Base-by-base conservation (phyloP, 1,140 invertebrate species). In the Leptinotarsa undecemlineata region DNA sequence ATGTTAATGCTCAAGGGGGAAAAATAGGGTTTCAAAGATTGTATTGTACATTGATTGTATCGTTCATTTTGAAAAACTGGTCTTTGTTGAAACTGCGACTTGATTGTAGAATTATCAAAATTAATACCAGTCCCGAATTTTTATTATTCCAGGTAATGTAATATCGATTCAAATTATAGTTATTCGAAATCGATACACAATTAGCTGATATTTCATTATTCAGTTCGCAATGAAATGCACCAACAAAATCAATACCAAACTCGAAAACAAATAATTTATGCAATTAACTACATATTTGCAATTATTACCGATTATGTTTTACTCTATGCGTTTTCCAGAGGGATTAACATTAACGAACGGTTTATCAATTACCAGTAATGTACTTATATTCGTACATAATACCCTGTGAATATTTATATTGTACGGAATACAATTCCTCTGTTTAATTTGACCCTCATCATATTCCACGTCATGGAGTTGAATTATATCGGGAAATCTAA, bases 271-370 rank as follows among this genome's bases (percentile, higher is more conserved):
- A 66, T 23, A 14, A 33, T 21, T 21, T 66, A 66, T 33, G 19
- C 63, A 66, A 23, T 23, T 21, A 14, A 33, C 63, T 20, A 33
- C 63, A 66, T 66, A 66, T 66, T 66, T 66, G 63, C 63, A 66
- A 66, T 66, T 66, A 66, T 66, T 66, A 66, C 63, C 63, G 63
- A 66, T 66, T 66, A 66, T 33, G 63, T 66, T 66, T 66, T 15
- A 33, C n/a, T 66, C 63, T 66, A 15, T 19, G n/a, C 26, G 26
- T 19, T 66, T 66, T 66, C 63, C 63, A 33, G 26, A 23, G 63
- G 63, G 21, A 21, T 66, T 21, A 66, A 66, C 63, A 33, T 33
- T 66, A 66, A 66, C 26, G 63, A 66, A 66, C 20, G n/a, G 20
- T 33, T 33, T 66, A 66, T 66, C 26, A 66, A 66, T 66, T 66